phyloP scores from a whole-genome alignment of 30 jellyfish, hydroid and myxozoan genomes.

The Chrysaora quinquecirrha region DNA sequence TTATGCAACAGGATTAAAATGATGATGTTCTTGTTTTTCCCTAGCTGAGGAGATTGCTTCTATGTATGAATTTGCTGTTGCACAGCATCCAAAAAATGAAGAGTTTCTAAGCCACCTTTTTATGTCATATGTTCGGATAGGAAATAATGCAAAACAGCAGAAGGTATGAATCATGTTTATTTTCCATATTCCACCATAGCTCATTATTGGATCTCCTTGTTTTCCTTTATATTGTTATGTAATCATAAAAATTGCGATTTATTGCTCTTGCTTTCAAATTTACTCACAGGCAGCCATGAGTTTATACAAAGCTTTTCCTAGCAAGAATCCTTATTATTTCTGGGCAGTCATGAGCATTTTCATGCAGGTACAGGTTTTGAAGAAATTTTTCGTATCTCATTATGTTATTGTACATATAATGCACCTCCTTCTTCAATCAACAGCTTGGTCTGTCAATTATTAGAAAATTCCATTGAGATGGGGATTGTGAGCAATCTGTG shows the following conservation, averaged over 20 bases:
- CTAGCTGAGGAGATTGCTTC: slow-evolving; percentile 87
- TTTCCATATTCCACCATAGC: too few relatives aligned
- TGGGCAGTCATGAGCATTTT: slow-evolving; percentile 98
- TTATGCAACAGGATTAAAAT: too few relatives aligned
- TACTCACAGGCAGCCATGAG: slow-evolving; percentile 90
- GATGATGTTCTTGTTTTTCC: too few relatives aligned
- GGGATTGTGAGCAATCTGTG: too few relatives aligned
- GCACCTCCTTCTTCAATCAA: not conserved
- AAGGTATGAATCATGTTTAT: slow-evolving; percentile 48
- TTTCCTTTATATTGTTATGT: too few relatives aligned
- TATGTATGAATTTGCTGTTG: slow-evolving; percentile 88
- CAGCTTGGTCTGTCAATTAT: not conserved
- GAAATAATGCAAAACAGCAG: slow-evolving; percentile 87
- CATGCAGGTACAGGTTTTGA: slow-evolving; percentile 99
- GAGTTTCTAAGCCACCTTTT: slow-evolving; percentile 94
- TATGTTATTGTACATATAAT: too few relatives aligned
- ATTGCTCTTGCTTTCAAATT: too few relatives aligned
- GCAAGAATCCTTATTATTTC: slow-evolving; percentile 94
- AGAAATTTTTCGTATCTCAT: too few relatives aligned
- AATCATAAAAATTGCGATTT: too few relatives aligned
- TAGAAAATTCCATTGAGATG: too few relatives aligned
- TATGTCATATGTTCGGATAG: slow-evolving; percentile 93
- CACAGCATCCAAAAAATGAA: slow-evolving; percentile 82
- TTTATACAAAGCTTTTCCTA: slow-evolving; percentile 79
- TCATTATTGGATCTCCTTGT: too few relatives aligned